A percentile compares a stretch with the other conserved stretches of the same genome.
phyloP scores from a whole-genome alignment of 2,888 invertebrate species.

The Acanthosepion pharaonis region DNA sequence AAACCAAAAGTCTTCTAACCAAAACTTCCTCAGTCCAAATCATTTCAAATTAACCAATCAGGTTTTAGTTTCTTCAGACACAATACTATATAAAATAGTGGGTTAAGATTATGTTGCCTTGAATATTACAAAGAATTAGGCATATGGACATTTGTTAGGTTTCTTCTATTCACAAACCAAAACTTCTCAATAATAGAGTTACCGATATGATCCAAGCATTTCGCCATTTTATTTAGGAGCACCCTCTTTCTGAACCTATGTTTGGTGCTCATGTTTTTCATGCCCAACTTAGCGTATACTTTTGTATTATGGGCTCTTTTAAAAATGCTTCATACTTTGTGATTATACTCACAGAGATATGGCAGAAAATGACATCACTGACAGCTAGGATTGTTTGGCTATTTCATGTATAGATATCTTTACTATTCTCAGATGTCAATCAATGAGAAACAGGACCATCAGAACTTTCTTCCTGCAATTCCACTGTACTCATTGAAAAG shows the following conservation, averaged over 20 bases:
- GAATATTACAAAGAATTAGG: too few relatives aligned
- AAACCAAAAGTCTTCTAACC: too few relatives aligned
- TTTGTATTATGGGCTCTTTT: background rate
- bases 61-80: too few relatives aligned
- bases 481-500: background rate
- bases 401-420: conserved; percentile 2
- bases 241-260: background rate
- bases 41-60: too few relatives aligned
- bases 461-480: background rate
- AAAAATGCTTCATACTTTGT: background rate
- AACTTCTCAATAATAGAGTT: background rate
- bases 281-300: background rate
- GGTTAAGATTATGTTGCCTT: too few relatives aligned
- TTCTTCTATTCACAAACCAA: too few relatives aligned
- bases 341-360: background rate
- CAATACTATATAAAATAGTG: too few relatives aligned
- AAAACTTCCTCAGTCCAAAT: too few relatives aligned
- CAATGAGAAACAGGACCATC: conserved; percentile 15
- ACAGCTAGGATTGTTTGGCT: conserved; percentile 8
- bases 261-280: background rate
- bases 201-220: background rate
- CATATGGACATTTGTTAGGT: too few relatives aligned
- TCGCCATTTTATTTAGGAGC: background rate
- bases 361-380: background rate
- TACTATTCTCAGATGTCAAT: background rate